Evolutionary conservation across 2,888 invertebrate genomes (phyloP).

Genomic region (Oeneis ivallda): DNA sequence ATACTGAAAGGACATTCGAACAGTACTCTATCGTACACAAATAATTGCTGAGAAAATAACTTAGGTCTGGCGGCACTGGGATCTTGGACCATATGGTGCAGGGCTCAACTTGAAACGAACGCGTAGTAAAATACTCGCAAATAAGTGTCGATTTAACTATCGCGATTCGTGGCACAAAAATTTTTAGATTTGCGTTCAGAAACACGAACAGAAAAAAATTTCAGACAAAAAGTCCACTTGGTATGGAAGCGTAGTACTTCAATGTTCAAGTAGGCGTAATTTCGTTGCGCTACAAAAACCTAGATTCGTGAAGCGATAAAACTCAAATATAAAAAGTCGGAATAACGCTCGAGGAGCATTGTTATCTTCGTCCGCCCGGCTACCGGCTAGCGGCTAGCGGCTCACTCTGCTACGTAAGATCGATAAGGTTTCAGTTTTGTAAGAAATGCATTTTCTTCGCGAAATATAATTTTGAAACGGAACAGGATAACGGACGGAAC

Average conservation of each 20-base stretch:
- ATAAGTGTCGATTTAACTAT: no score
- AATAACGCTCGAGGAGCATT: constrained; percentile 26
- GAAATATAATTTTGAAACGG: background rate
- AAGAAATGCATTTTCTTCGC: constrained; percentile 11
- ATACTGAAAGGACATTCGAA: no score
- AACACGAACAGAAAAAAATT: background rate
- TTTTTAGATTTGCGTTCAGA: no score
- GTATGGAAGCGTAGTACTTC: background rate
- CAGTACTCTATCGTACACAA: no score
- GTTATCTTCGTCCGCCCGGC: constrained; percentile 26
- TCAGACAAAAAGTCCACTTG: background rate
- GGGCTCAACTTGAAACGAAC: no score
- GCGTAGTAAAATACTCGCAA: no score
- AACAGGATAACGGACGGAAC: background rate
- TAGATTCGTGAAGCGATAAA: constrained; percentile 11
- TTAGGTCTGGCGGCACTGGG: no score
- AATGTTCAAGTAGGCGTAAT: background rate
- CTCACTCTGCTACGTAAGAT: constrained; percentile 25
- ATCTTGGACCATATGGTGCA: no score
- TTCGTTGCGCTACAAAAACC: constrained; percentile 15
- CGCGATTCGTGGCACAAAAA: no score
- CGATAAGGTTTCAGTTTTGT: constrained; percentile 21
- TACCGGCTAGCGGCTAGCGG: no score
- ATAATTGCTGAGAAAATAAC: no score
- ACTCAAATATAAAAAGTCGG: constrained; percentile 21